These are phyloP conservation scores for Stegodyphus mimosarum DNA, from an alignment of 1,140 invertebrate species.

Conservation along the genomic window DNA sequence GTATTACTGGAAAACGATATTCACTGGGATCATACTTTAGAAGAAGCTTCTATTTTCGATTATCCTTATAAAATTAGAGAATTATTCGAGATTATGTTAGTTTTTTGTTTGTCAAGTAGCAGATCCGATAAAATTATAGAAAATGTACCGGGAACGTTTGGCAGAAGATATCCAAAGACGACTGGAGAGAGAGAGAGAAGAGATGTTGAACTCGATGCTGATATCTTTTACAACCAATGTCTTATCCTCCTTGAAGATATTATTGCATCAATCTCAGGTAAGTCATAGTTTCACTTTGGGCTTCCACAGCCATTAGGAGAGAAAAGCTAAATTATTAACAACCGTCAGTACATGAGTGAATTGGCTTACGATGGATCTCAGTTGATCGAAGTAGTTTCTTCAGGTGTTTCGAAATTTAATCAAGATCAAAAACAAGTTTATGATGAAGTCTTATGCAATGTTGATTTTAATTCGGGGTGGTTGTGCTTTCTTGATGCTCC, in stretches of 20 bases:
- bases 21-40: constrained; percentile 67
- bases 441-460: constrained; percentile 63
- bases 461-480: constrained; percentile 62
- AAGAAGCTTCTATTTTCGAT: constrained; percentile 67
- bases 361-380: neutral
- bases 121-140: constrained; percentile 55
- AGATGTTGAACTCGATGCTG: constrained; percentile 6
- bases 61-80: constrained; percentile 64
- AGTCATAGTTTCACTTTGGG: constrained; percentile 8
- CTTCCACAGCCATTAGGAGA: neutral
- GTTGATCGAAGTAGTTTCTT: neutral
- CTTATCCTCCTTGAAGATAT: constrained; percentile 56
- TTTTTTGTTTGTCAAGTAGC: constrained; percentile 66
- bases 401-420: neutral
- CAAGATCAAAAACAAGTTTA: constrained; percentile 7
- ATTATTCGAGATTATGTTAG: constrained; percentile 68
- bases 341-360: constrained; percentile 18
- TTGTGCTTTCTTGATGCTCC: constrained; percentile 56
- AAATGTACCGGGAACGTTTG: constrained; percentile 48
- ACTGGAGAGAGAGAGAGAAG: neutral
- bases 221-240: constrained; percentile 36
- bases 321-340: neutral
- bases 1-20: constrained; percentile 66
- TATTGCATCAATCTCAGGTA: neutral
- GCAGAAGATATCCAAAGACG: constrained; percentile 27